A percentile compares a stretch with the other conserved stretches of the same genome.
Conservation (phyloP, 1,140 invertebrate species). For the Philaenus spumarius region DNA sequence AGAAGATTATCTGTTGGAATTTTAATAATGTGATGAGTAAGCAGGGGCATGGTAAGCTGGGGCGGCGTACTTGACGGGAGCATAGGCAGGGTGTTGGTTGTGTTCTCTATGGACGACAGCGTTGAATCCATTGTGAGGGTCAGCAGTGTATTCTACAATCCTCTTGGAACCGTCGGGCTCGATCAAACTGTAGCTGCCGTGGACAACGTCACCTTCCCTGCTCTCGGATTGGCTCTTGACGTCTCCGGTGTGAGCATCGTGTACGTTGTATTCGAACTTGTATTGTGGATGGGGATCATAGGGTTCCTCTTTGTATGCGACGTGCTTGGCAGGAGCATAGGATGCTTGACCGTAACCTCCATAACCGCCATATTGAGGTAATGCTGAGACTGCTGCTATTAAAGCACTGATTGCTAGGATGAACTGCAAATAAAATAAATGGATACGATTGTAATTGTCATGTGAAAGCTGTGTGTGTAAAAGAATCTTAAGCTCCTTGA, state of each 20-base stretch:
- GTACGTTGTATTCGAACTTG: slow-evolving; percentile 36
- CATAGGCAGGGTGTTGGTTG: background rate
- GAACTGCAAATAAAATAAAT: too few species aligned
- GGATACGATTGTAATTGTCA: too few species aligned
- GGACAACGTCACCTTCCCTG: slow-evolving; percentile 23
- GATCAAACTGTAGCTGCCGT: slow-evolving; percentile 34
- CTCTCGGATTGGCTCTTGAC: slow-evolving; percentile 34
- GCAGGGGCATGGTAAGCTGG: too few species aligned
- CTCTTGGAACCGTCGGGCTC: slow-evolving; percentile 27
- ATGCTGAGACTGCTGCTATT: too few species aligned
- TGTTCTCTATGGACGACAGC: slow-evolving; percentile 38
- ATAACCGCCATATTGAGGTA: too few species aligned
- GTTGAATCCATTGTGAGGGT: slow-evolving; percentile 43
- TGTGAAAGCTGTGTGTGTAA: too few species aligned
- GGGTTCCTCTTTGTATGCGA: slow-evolving; percentile 15
- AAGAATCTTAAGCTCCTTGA: too few species aligned
- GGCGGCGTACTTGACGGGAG: too few species aligned
- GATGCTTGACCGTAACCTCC: background rate
- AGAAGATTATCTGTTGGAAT: too few species aligned
- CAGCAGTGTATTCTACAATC: slow-evolving; percentile 30
- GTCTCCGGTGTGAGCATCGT: slow-evolving; percentile 34
- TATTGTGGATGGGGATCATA: slow-evolving; percentile 24
- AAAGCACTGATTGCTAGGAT: too few species aligned
- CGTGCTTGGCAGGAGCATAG: slow-evolving; percentile 36
- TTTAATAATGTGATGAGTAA: too few species aligned